phyloP scores from a whole-genome alignment of 2,888 invertebrate species.

The Drosophila mayaguana region DNA sequence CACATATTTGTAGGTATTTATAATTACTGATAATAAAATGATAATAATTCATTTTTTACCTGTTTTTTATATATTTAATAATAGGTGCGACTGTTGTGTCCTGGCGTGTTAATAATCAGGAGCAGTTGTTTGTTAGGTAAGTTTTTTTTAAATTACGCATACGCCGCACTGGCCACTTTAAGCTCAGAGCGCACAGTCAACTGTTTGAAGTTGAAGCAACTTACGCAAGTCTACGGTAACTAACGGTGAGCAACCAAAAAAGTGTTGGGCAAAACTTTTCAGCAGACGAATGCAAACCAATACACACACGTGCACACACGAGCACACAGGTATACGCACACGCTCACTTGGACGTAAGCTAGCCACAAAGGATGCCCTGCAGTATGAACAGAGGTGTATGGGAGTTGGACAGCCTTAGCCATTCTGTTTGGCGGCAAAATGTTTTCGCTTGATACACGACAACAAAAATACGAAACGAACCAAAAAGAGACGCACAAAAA shows the following conservation, averaged over 20 bases:
- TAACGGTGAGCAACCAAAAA: slow-evolving; percentile 78
- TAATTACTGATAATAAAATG: neutral
- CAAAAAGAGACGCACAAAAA: slow-evolving; percentile 18
- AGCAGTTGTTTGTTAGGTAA: slow-evolving; percentile 98
- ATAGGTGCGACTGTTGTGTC: slow-evolving; percentile 97
- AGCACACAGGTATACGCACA: slow-evolving; percentile 23
- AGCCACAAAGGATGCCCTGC: slow-evolving; percentile 60
- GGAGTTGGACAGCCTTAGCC: slow-evolving; percentile 51
- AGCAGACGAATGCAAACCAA: slow-evolving; percentile 30
- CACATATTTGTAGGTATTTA: neutral
- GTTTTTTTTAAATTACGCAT: slow-evolving; percentile 70
- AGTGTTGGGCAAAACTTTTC: slow-evolving; percentile 76
- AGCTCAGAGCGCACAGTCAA: slow-evolving; percentile 51
- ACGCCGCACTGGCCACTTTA: slow-evolving; percentile 61
- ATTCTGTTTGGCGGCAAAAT: slow-evolving; percentile 82
- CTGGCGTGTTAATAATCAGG: slow-evolving; percentile 98
- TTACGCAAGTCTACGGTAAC: slow-evolving; percentile 73
- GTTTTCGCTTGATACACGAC: slow-evolving; percentile 67
- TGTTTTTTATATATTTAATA: neutral
- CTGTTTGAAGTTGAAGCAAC: slow-evolving; percentile 49
- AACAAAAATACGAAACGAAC: slow-evolving; percentile 60
- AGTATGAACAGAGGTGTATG: slow-evolving; percentile 5
- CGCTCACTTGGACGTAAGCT: slow-evolving; percentile 23
- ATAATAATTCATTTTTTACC: neutral
- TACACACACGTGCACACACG: slow-evolving; percentile 10